phyloP scores from a whole-genome alignment of 2,113 vertebrate genomes.

The Epinephelus fuscoguttatus region DNA sequence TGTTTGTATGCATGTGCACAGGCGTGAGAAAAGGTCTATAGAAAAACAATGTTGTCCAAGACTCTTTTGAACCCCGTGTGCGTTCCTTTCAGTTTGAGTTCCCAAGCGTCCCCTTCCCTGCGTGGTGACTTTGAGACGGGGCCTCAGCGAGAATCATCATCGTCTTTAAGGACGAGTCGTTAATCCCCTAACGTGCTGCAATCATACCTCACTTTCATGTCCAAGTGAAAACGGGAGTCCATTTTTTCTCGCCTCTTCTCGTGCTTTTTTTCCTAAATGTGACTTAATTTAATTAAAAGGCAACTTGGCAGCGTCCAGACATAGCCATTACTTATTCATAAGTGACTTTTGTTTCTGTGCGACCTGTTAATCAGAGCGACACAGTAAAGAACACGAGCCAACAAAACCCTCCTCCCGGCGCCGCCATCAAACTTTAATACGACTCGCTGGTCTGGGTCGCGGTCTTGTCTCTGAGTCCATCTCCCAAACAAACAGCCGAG shows the following conservation, averaged over 20 bases:
- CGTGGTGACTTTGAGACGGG: constrained; percentile 58
- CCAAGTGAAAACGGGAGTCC: constrained; percentile 54
- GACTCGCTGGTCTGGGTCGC: constrained; percentile 12
- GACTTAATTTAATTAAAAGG: constrained; percentile 82
- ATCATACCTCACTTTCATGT: constrained; percentile 70
- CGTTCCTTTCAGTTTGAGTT: constrained; percentile 21
- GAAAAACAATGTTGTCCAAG: constrained; percentile 53
- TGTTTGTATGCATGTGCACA: constrained; percentile 48
- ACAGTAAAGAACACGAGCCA: constrained; percentile 48
- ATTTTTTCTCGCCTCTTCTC: constrained; percentile 30
- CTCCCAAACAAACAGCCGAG: constrained; percentile 57
- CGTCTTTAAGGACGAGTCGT: constrained; percentile 59
- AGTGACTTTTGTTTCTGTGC: constrained; percentile 73
- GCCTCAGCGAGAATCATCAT: constrained; percentile 61
- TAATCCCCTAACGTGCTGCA: constrained; percentile 59
- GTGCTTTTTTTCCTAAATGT: constrained; percentile 53
- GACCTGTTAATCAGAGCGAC: constrained; percentile 67
- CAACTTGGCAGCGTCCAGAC: constrained; percentile 70
- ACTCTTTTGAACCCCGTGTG: constrained; percentile 31
- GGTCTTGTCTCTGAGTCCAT: constrained; percentile 10
- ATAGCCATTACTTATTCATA: constrained; percentile 77
- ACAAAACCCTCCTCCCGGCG: constrained; percentile 28
- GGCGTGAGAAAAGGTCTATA: constrained; percentile 59
- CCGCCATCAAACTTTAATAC: constrained; percentile 56
- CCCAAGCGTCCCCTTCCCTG: constrained; percentile 30